Evolutionary conservation across 2,797 vertebrate genomes (phyloP).

Genomic region (Garrulus glandarius): DNA sequence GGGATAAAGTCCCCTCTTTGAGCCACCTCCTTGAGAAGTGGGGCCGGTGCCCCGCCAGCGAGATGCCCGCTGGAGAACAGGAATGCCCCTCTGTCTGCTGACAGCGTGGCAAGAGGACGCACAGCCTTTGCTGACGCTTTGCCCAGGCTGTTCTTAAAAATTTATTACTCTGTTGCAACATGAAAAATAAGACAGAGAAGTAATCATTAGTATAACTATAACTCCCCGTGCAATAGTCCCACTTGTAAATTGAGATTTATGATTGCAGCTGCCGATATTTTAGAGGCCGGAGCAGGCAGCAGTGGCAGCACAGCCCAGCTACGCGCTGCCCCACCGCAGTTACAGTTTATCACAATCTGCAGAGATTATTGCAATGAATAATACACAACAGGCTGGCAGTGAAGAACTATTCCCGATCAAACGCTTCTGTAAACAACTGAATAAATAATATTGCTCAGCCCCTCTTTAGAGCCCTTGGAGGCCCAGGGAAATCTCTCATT

Average conservation of each 20-base stretch:
- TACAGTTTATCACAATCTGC: conserved; percentile 77
- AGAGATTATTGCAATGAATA: conserved; percentile 77
- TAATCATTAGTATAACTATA: conserved; percentile 82
- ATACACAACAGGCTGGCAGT: conserved; percentile 74
- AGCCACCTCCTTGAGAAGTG: neutral
- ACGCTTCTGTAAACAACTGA: conserved; percentile 72
- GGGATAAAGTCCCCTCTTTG: neutral
- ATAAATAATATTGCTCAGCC: conserved; percentile 68
- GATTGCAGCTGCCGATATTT: conserved; percentile 79
- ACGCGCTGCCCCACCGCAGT: conserved; percentile 64
- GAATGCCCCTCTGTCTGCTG: neutral
- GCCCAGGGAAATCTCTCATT: conserved; percentile 63
- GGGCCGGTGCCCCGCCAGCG: fast-evolving
- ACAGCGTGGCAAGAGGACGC: neutral
- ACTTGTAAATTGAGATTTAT: conserved; percentile 86
- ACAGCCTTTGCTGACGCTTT: conserved; percentile 58
- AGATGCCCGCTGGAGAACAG: neutral
- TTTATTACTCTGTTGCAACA: conserved; percentile 84
- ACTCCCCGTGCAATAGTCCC: conserved; percentile 78
- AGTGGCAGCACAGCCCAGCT: conserved; percentile 54
- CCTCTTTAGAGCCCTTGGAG: conserved; percentile 50
- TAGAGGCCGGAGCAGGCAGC: conserved; percentile 65
- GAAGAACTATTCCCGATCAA: conserved; percentile 73
- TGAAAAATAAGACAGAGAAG: conserved; percentile 83
- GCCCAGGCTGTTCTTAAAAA: conserved; percentile 81